Evolutionary conservation across 53 echinoderm and acorn worm species (phyloP).

Genomic region (Paracentrotus lividus): DNA sequence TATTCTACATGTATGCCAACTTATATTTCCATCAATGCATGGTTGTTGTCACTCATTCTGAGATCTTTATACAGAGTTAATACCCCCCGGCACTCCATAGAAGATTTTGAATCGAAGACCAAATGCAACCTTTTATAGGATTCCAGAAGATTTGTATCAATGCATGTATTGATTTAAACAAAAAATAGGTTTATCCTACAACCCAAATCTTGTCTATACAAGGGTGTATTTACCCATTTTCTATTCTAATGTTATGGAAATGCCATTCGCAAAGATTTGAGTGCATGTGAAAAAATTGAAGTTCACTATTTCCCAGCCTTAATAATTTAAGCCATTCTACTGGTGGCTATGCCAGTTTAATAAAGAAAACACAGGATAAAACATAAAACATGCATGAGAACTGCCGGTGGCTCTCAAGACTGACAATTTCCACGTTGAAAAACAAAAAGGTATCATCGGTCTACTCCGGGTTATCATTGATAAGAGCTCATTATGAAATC

Average conservation of each 20-base stretch:
- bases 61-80: too few relatives aligned
- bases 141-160: background rate
- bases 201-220: background rate
- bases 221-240: background rate
- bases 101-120: too few relatives aligned
- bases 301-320: conserved; percentile 17
- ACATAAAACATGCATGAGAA: background rate
- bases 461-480: background rate
- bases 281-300: background rate
- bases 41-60: too few relatives aligned
- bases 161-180: background rate
- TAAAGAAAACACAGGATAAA: background rate
- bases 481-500: conserved; percentile 11
- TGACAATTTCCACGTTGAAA: conserved; percentile 7
- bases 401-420: background rate
- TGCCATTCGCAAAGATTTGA: background rate
- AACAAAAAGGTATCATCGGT: background rate
- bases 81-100: too few relatives aligned
- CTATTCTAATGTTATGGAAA: background rate
- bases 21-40: too few relatives aligned
- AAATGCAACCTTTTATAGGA: too few relatives aligned
- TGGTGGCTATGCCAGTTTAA: background rate
- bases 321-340: background rate
- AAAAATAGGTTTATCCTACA: background rate
- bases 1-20: too few relatives aligned